A percentile compares a stretch with the other conserved stretches of the same genome.
Conservation (phyloP, 1,140 invertebrate species). For the Macrocentrus cingulum region DNA sequence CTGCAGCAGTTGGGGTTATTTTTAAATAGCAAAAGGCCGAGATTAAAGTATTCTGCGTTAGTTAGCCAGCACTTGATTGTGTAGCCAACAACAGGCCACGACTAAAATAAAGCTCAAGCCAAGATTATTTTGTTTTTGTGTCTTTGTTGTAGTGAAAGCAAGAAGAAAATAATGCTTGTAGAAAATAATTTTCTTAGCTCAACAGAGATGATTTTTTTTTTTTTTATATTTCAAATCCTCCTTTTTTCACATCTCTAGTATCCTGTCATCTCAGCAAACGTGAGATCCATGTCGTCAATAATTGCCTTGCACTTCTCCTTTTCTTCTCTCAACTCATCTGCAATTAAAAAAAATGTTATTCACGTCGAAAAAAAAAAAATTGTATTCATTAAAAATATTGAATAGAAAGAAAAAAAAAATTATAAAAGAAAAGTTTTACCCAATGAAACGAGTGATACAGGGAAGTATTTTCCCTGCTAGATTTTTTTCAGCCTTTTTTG, state of each 20-base stretch:
- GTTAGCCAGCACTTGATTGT: slow-evolving; percentile 19
- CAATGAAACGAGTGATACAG: no score
- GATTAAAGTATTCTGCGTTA: slow-evolving; percentile 27
- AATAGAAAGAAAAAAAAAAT: no score
- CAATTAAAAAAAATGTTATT: slow-evolving; percentile 33
- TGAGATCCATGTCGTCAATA: slow-evolving; percentile 75
- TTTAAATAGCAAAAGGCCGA: slow-evolving; percentile 31
- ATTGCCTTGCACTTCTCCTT: slow-evolving; percentile 71
- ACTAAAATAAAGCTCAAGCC: slow-evolving; percentile 28
- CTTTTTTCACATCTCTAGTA: slow-evolving; percentile 42
- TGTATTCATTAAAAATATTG: no score
- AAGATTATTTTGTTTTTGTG: slow-evolving; percentile 1
- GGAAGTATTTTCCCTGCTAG: no score
- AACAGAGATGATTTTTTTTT: background rate
- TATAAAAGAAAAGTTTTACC: no score
- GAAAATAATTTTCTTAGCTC: slow-evolving; percentile 40
- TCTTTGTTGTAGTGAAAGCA: slow-evolving; percentile 37
- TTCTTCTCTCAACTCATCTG: slow-evolving; percentile 73
- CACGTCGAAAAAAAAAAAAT: no score
- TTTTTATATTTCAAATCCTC: slow-evolving; percentile 10
- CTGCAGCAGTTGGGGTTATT: slow-evolving; percentile 25
- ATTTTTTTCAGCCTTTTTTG: no score
- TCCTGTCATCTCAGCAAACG: slow-evolving; percentile 63
- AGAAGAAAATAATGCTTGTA: slow-evolving; percentile 38
- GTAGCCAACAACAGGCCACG: slow-evolving; percentile 22